Percentiles rank a stretch among this genome's conserved stretches.
phyloP scores from a whole-genome alignment of 2,797 vertebrate species.

The Emys orbicularis region DNA sequence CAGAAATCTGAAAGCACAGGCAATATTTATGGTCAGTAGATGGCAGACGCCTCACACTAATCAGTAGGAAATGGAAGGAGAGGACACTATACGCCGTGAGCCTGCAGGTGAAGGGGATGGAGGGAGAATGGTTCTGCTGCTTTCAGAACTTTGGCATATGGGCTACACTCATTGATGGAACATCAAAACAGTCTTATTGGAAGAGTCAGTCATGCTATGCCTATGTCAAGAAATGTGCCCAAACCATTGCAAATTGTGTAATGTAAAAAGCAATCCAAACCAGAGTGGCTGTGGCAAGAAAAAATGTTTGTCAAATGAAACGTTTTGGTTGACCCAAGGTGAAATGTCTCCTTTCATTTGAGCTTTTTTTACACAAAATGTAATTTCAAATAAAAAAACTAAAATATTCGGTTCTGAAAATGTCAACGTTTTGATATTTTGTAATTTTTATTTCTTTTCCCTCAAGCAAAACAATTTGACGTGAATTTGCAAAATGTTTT shows the following conservation, averaged over 20 bases:
- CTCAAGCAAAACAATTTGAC: neutral
- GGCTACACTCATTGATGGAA: neutral
- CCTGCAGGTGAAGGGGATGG: neutral
- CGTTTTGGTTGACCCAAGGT: neutral
- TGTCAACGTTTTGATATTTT: neutral
- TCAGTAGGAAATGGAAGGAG: neutral
- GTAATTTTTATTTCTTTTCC: neutral
- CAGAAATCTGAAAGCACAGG: neutral
- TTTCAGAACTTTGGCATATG: neutral
- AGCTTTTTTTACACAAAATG: neutral
- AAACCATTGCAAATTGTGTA: neutral
- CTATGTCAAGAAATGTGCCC: neutral
- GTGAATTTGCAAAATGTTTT: neutral
- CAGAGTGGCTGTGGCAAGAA: neutral
- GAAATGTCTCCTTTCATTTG: neutral
- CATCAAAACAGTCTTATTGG: neutral
- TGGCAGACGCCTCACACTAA: slow-evolving; percentile 63
- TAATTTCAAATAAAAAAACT: neutral
- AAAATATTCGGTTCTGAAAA: neutral
- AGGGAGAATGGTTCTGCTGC: neutral
- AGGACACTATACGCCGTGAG: accelerated
- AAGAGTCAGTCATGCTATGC: neutral
- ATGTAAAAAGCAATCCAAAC: neutral
- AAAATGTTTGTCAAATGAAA: neutral
- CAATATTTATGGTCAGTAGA: slow-evolving; percentile 29